Percentiles rank a stretch among this genome's conserved stretches.
Conservation (phyloP, 2,888 invertebrate species). For the Coleophora flavipennella region DNA sequence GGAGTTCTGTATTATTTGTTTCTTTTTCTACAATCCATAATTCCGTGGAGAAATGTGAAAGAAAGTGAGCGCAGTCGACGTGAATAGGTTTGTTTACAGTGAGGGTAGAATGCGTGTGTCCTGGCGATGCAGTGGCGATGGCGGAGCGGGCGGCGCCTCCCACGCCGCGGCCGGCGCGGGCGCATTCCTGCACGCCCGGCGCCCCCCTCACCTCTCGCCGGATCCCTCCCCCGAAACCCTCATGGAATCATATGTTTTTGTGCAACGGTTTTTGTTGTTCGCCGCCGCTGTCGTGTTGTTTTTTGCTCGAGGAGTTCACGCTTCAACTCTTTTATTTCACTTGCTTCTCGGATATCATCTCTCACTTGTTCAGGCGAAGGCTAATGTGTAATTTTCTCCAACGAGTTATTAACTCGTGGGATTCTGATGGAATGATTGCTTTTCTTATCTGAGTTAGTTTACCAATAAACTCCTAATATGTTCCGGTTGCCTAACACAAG, state of each 20-base stretch:
- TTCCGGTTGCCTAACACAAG: too few species aligned
- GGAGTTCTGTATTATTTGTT: too few species aligned
- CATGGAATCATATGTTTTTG: slow-evolving; percentile 73
- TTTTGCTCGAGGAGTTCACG: slow-evolving; percentile 62
- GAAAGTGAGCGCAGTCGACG: slow-evolving; percentile 23
- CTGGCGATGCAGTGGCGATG: slow-evolving; percentile 30
- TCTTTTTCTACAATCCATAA: too few species aligned
- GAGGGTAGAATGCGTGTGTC: slow-evolving; percentile 57
- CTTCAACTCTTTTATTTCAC: slow-evolving; percentile 63
- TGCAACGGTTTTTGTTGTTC: slow-evolving; percentile 73
- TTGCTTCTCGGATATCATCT: slow-evolving; percentile 53
- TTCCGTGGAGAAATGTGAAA: slow-evolving; percentile 19
- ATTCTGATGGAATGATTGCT: too few species aligned
- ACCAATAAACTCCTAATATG: too few species aligned
- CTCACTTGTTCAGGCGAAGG: slow-evolving; percentile 26
- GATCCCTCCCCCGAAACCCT: slow-evolving; percentile 44
- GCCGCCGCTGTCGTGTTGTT: slow-evolving; percentile 62
- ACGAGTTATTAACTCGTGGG: background rate
- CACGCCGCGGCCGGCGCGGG: slow-evolving; percentile 62
- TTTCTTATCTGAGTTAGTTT: too few species aligned
- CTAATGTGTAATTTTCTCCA: slow-evolving; percentile 16
- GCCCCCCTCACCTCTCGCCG: slow-evolving; percentile 34
- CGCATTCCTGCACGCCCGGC: slow-evolving; percentile 71
- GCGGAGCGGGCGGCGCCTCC: slow-evolving; percentile 68
- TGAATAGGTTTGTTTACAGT: slow-evolving; percentile 62